Percentiles rank a stretch among this genome's conserved stretches.
phyloP scores from a whole-genome alignment of 2,113 vertebrate species.

The Hystrix brachyura region DNA sequence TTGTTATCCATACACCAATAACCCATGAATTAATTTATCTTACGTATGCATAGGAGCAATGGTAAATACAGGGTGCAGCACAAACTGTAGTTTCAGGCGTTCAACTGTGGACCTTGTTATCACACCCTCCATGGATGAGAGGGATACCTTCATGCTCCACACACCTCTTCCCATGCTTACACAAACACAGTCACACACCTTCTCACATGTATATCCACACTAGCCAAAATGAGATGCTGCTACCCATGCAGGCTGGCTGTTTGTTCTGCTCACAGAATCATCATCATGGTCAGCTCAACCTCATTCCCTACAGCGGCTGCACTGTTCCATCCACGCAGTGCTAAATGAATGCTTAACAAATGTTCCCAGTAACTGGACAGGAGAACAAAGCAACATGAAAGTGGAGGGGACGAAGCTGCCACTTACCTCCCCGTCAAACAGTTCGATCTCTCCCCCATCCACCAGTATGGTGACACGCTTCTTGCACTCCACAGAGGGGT shows the following conservation, averaged over 20 bases:
- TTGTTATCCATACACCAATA: neutral
- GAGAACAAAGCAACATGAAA: neutral
- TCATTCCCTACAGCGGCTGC: neutral
- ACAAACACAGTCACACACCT: neutral
- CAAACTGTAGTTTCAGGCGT: neutral
- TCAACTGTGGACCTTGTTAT: neutral
- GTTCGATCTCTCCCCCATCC: constrained; percentile 91
- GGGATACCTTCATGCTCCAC: too few species aligned
- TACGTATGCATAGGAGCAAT: neutral
- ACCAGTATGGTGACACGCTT: constrained; percentile 92
- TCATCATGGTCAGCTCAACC: fast-evolving
- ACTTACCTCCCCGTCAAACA: constrained; percentile 93
- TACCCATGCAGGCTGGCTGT: fast-evolving
- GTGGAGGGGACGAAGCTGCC: neutral
- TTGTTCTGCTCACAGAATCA: neutral
- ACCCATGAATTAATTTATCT: neutral
- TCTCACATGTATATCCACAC: neutral
- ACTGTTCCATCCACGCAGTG: neutral
- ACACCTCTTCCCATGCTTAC: fast-evolving
- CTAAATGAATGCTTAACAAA: fast-evolving
- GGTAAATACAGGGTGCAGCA: too few species aligned
- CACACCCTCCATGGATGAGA: neutral
- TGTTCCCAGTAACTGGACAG: neutral
- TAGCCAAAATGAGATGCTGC: neutral
- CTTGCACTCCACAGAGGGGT: constrained; percentile 92